Conservation (phyloP, 2,888 invertebrate genomes). For the Didymodactylos carnosus region DNA sequence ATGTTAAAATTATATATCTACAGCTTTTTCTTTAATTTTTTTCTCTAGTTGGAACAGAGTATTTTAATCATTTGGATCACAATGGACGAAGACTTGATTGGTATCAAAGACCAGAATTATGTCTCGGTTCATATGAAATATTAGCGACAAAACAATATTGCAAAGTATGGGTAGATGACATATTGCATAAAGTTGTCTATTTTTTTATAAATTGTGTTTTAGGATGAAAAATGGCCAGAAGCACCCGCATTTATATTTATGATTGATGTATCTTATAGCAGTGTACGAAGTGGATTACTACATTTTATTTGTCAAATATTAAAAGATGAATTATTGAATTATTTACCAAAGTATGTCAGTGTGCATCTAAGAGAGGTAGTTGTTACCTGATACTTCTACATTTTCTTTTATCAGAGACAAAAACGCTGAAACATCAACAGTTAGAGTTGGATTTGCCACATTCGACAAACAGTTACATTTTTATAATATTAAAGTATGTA, state of each 20-base stretch:
- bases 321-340: conserved; percentile 1
- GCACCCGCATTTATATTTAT: conserved; percentile 85
- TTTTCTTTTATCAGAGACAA: conserved; percentile 30
- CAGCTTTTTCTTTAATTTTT: conserved; percentile 15
- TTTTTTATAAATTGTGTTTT: too few relatives aligned
- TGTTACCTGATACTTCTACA: conserved; percentile 19
- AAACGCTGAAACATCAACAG: conserved; percentile 41
- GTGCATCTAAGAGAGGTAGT: background rate
- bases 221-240: conserved; percentile 35
- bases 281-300: conserved; percentile 73
- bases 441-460: conserved; percentile 83
- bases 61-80: conserved; percentile 82
- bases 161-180: conserved; percentile 48
- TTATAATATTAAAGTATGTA: conserved; percentile 37
- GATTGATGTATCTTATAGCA: conserved; percentile 90
- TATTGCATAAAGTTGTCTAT: too few relatives aligned
- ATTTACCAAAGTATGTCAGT: conserved; percentile 26
- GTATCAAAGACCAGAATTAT: conserved; percentile 69
- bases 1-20: too few relatives aligned
- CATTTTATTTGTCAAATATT: conserved; percentile 38
- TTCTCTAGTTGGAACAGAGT: conserved; percentile 45
- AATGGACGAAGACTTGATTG: conserved; percentile 67
- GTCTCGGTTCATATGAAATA: conserved; percentile 83
- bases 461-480: conserved; percentile 55
- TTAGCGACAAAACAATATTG: conserved; percentile 92